phyloP scores from a whole-genome alignment of 2,113 vertebrate genomes.

The Gallinago media region DNA sequence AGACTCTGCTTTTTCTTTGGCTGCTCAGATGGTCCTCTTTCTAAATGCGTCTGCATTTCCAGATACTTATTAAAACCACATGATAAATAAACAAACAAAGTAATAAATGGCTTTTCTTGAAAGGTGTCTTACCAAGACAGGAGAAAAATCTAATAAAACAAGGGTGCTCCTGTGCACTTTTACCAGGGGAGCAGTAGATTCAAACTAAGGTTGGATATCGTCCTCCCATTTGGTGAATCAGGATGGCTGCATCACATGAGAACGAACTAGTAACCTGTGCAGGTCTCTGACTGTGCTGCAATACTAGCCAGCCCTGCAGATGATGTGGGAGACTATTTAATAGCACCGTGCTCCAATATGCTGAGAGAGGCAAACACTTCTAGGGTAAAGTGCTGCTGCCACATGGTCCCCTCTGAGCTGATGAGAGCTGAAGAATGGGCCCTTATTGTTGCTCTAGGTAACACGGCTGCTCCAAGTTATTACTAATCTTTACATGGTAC shows the following conservation, averaged over 20 bases:
- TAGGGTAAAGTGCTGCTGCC: not conserved
- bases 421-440: not conserved
- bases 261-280: not conserved
- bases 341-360: not conserved
- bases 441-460: not conserved
- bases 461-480: not conserved
- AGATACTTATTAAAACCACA: not conserved
- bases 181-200: not conserved
- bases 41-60: not conserved
- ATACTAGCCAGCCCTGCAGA: not conserved
- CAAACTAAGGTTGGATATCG: fast-evolving
- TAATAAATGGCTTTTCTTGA: not conserved
- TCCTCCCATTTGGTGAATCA: not conserved
- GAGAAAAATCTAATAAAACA: not conserved
- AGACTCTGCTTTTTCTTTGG: not conserved
- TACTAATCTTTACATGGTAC: not conserved
- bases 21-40: not conserved
- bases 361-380: not conserved
- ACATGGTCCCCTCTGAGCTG: not conserved
- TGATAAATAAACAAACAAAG: not conserved
- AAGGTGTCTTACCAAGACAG: not conserved
- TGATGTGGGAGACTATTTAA: not conserved
- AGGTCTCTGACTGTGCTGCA: not conserved
- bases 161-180: not conserved
- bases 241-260: not conserved